Base-by-base conservation (phyloP, 2,797 vertebrate species). In the Denticeps clupeoides region DNA sequence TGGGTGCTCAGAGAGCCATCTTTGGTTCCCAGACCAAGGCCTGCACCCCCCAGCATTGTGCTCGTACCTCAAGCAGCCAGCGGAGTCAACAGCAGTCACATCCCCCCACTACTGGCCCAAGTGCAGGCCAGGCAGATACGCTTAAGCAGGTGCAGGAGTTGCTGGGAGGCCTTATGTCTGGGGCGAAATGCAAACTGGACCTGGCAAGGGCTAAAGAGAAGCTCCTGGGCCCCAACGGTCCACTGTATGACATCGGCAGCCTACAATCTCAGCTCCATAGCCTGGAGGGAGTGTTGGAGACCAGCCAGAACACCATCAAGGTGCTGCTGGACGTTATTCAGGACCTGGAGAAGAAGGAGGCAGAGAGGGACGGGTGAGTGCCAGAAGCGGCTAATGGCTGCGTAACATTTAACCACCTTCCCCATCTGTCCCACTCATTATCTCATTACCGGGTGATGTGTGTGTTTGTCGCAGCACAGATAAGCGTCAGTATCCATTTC, bases 291-390 rank as follows among this genome's bases (percentile, higher is more conserved):
- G 86, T 89, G 55, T 76, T 90, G 78, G 86, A 89, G 71, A 88
- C 87, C 59, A 89, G 88, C 80, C 88, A 89, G 70, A 86, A 90
- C 63, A 89, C 87, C 66, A 90, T 90, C 64, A 85, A 87, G 49
- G 77, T 90, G 60, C 81, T 90, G 65, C 79, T 90, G 73, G 87
- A 87, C 4, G 87, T 90, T 63, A 90, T 90, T 77, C 88, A 90
- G 81, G 88, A 90, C 74, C 78, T 90, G 65, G 88, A 90, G 72
- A 89, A 86, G 80, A 89, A 88, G 69, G 87, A 90, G 63, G 87
- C 88, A 0, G 85, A 87, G 65, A 68, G 83, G 68, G 88, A 89
- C 0, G 87, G 88, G 88, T 89, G 79, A 89, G 87, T 65, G 27
- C 8, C 18, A 11, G 8, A 10, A 35, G 10, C 2, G 5, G 8